phyloP scores from a whole-genome alignment of 2,888 invertebrate genomes.

The Masnerella sp. region DNA sequence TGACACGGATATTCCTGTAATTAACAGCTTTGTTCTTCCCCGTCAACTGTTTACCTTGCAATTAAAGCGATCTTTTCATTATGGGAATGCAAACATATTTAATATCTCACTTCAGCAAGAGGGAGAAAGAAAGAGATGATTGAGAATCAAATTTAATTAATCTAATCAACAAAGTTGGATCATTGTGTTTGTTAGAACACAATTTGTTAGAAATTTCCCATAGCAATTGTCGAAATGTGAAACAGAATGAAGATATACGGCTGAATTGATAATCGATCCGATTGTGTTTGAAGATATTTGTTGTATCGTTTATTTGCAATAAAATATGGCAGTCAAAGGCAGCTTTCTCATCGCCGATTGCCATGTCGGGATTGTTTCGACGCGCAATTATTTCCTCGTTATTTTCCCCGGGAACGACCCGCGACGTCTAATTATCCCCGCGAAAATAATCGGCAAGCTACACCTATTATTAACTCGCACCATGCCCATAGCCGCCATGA shows the following conservation, averaged over 20 bases:
- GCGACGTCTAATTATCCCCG: slow-evolving; percentile 75
- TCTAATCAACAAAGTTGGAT: too few species aligned
- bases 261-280: slow-evolving; percentile 26
- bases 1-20: background rate
- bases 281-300: slow-evolving; percentile 37
- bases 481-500: slow-evolving; percentile 63
- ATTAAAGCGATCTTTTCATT: too few species aligned
- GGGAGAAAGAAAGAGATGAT: too few species aligned
- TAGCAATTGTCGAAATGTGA: too few species aligned
- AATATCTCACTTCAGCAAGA: too few species aligned
- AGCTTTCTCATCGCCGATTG: slow-evolving; percentile 59
- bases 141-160: too few species aligned
- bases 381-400: slow-evolving; percentile 76
- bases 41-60: too few species aligned
- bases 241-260: slow-evolving; percentile 19
- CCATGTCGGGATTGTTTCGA: slow-evolving; percentile 63
- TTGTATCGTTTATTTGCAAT: slow-evolving; percentile 46
- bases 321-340: slow-evolving; percentile 53
- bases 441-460: slow-evolving; percentile 70
- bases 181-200: too few species aligned
- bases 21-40: background rate
- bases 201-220: too few species aligned
- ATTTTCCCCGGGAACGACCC: slow-evolving; percentile 71
- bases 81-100: too few species aligned
- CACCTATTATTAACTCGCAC: slow-evolving; percentile 66